Conservation (phyloP, 2,113 vertebrate genomes). For the Gallinago undulata region DNA sequence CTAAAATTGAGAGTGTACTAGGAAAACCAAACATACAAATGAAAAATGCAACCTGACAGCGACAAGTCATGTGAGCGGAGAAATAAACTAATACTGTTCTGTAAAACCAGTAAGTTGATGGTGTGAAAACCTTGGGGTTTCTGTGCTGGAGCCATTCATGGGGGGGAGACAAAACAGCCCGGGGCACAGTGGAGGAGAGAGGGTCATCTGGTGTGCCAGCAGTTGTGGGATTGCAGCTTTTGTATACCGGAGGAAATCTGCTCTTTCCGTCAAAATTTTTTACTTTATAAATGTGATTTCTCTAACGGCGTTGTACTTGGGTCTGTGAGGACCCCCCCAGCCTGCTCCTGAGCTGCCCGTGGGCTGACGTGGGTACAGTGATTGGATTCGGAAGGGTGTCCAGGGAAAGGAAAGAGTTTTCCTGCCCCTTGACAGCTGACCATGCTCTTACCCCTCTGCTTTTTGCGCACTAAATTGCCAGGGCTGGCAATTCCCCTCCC, state of each 20-base stretch:
- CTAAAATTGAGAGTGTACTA: background rate
- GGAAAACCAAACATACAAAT: background rate
- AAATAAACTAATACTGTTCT: background rate
- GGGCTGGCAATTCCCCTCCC: background rate
- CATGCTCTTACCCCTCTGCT: rapidly evolving
- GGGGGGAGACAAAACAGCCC: background rate
- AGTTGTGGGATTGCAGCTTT: background rate
- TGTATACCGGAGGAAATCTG: background rate
- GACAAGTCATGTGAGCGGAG: background rate
- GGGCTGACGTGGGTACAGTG: rapidly evolving
- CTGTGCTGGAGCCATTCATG: background rate
- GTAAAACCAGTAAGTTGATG: background rate
- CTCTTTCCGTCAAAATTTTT: background rate
- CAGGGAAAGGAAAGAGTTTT: background rate
- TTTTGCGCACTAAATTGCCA: background rate
- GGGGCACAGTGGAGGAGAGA: rapidly evolving
- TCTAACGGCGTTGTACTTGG: background rate
- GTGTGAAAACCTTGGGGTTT: background rate
- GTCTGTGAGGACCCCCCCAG: background rate
- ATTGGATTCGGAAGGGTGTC: background rate
- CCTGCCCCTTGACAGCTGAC: background rate
- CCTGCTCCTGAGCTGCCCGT: background rate
- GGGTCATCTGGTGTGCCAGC: background rate
- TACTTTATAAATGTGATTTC: background rate
- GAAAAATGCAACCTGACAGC: background rate